A percentile compares a stretch with the other conserved stretches of the same genome.
phyloP scores from a whole-genome alignment of 1,140 invertebrate species.

The Lepeophtheirus salmonis region DNA sequence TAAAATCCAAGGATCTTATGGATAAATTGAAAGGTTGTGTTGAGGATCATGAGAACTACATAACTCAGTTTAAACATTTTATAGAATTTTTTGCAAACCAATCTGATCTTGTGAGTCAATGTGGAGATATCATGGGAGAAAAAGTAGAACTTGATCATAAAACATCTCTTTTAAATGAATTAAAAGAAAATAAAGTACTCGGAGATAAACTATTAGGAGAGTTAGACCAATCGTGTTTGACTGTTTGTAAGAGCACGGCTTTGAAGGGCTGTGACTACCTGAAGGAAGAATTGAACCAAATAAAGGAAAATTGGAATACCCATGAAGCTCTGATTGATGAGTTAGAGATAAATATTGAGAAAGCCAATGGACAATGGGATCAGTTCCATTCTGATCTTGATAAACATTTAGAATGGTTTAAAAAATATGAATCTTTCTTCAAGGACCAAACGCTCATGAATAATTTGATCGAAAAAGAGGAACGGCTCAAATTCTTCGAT shows the following conservation, averaged over 20 bases:
- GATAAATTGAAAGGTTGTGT: constrained; percentile 66
- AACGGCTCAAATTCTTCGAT: constrained; percentile 47
- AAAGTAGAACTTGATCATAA: constrained; percentile 53
- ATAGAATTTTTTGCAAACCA: constrained; percentile 58
- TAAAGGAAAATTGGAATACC: constrained; percentile 20
- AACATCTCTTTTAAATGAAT: constrained; percentile 41
- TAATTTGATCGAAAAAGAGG: constrained; percentile 56
- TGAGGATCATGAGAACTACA: constrained; percentile 59
- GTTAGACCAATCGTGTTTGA: constrained; percentile 42
- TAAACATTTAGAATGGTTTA: constrained; percentile 59
- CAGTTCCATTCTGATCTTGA: constrained; percentile 65
- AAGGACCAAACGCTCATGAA: constrained; percentile 62
- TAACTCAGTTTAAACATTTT: constrained; percentile 45
- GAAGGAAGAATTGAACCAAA: constrained; percentile 46
- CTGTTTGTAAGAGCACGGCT: constrained; percentile 60
- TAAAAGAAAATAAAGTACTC: constrained; percentile 46
- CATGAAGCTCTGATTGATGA: constrained; percentile 21
- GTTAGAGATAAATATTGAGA: constrained; percentile 36
- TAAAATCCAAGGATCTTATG: constrained; percentile 59
- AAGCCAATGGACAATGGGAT: constrained; percentile 58
- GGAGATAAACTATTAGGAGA: constrained; percentile 48
- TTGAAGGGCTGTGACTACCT: constrained; percentile 49
- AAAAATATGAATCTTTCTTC: constrained; percentile 56
- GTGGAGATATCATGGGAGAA: constrained; percentile 57
- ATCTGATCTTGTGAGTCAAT: constrained; percentile 34